These are phyloP conservation scores for Spea multiplicata DNA, from an alignment of 2,113 vertebrate genomes.

Conservation along the genomic window DNA sequence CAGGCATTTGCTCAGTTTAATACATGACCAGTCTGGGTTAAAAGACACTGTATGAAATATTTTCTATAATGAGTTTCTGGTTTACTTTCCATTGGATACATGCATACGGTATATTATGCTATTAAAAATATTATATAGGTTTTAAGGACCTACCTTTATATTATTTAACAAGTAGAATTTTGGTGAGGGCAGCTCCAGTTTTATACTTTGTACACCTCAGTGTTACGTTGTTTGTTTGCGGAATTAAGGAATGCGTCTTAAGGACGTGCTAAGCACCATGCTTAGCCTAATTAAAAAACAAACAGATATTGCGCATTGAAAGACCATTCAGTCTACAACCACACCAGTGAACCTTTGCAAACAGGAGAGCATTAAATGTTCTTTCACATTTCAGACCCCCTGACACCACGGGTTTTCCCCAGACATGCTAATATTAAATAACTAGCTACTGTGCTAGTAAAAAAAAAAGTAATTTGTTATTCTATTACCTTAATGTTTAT, in stretches of 20 bases:
- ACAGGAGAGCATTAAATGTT: not conserved
- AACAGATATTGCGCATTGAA: not conserved
- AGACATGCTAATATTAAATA: conserved; percentile 16
- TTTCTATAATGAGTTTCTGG: no score
- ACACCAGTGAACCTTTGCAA: not conserved
- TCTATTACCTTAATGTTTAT: conserved; percentile 15
- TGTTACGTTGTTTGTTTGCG: not conserved
- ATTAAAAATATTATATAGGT: no score
- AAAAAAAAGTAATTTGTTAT: conserved; percentile 6
- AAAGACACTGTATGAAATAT: no score
- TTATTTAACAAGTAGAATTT: not conserved
- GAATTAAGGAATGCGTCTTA: not conserved
- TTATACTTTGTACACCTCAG: not conserved
- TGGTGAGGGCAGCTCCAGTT: not conserved
- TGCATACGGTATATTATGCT: no score
- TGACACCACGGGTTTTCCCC: not conserved
- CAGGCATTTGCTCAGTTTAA: no score
- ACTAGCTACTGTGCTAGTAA: not conserved
- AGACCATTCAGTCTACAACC: not conserved
- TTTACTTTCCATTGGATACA: no score
- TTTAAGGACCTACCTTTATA: no score
- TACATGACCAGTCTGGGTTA: no score
- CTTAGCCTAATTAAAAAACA: not conserved
- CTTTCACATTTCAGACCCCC: not conserved
- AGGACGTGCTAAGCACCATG: not conserved